Conservation (phyloP, 2,888 invertebrate species). For the Lysandra coridon region DNA sequence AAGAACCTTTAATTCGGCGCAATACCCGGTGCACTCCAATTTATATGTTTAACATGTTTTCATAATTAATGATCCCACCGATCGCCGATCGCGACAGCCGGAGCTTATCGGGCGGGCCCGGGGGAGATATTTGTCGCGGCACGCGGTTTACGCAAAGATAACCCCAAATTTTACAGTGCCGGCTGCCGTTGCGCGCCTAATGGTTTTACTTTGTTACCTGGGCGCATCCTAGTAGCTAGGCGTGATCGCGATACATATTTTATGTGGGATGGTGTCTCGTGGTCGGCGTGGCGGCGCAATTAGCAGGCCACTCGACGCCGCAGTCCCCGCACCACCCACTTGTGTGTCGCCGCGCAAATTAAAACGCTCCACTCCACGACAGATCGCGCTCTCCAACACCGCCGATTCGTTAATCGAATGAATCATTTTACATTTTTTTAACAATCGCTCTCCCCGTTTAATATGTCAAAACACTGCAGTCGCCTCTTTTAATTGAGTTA, state of each 20-base stretch:
- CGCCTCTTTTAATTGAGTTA: slow-evolving; percentile 13
- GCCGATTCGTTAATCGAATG: slow-evolving; percentile 65
- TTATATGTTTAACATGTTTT: slow-evolving; percentile 42
- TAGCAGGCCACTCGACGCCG: slow-evolving; percentile 75
- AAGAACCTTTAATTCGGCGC: slow-evolving; percentile 6
- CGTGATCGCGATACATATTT: slow-evolving; percentile 52
- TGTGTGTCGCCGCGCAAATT: slow-evolving; percentile 78
- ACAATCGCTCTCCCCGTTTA: slow-evolving; percentile 1
- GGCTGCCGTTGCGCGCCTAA: slow-evolving; percentile 8
- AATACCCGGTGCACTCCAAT: slow-evolving; percentile 10
- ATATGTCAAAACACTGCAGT: not conserved
- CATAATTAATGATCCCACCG: slow-evolving; percentile 71
- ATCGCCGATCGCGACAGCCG: slow-evolving; percentile 69
- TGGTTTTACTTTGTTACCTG: slow-evolving; percentile 37
- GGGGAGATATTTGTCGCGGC: slow-evolving; percentile 59
- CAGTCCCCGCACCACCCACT: slow-evolving; percentile 53
- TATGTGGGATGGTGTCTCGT: slow-evolving; percentile 54
- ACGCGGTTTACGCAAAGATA: slow-evolving; percentile 47
- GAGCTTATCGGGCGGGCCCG: slow-evolving; percentile 66
- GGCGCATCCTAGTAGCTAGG: slow-evolving; percentile 34
- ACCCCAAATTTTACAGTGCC: slow-evolving; percentile 34
- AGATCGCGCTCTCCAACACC: slow-evolving; percentile 65
- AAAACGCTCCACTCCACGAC: slow-evolving; percentile 73
- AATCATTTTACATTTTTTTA: slow-evolving; percentile 52
- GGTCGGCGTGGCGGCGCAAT: slow-evolving; percentile 70